Base-by-base conservation (phyloP, 2,113 vertebrate species). In the Strix uralensis region DNA sequence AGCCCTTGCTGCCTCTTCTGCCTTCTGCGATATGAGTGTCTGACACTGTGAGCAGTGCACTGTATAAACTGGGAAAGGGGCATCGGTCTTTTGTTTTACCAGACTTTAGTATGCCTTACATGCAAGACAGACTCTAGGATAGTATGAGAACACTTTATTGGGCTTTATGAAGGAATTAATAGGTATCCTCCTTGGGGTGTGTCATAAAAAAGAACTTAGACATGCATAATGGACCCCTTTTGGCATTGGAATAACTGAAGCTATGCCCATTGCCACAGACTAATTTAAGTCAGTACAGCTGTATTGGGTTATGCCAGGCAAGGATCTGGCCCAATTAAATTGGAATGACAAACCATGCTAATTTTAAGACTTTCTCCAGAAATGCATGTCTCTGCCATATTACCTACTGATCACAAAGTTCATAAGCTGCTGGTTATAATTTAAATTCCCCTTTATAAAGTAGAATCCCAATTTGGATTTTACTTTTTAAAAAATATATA, bases 301-400 rank as follows among this genome's bases (percentile, higher is more conserved):
- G 32, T 61, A 67, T 57, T 92, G 58, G 18, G 19, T 63, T 92
- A 61, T 77, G 29, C 25, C 36, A 83, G 62, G 58, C 32, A 85
- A 96, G 58, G 71, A 80, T 93, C 84, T 77, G 20, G 81, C 42
- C 62, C 54, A 82, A 58, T 91, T 83, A 80, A 88, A 80, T 2
- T 54, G 30, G 23, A 90, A 85, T 81, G 72, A 82, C 32, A 90
- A 87, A 80, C 65, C 17, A 14, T 40, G 25, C 34, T 90, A 44
- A 92, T 88, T 88, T 90, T 90, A 95, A 92, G 22, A 46, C 36
- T 95, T 82, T 82, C 38, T 75, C 3, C 66, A 87, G 62, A 83
- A 85, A 77, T 55, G 29, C 29, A n/a, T 7, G 12, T n/a, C 5
- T 82, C 40, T 90, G n/a, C 55, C 7, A 1, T 72, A 75, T 85